Conservation (phyloP, 2,113 vertebrate species). For the Apodemus sylvaticus region DNA sequence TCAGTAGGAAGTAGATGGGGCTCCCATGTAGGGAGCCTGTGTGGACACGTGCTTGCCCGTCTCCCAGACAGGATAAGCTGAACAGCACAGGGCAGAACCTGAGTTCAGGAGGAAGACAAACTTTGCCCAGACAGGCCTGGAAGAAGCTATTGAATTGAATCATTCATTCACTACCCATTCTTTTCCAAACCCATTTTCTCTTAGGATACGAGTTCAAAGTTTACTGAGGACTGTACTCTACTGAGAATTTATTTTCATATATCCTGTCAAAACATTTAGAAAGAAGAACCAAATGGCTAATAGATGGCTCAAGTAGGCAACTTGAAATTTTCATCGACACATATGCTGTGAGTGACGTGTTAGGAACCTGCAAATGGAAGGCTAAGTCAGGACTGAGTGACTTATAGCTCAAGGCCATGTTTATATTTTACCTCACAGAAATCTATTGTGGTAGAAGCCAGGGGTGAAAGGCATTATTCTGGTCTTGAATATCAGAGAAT, state of each 20-base stretch:
- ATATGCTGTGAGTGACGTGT: background rate
- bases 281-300: background rate
- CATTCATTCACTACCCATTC: background rate
- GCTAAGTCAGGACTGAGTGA: background rate
- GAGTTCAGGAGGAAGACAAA: background rate
- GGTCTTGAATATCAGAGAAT: background rate
- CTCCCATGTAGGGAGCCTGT: background rate
- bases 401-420: background rate
- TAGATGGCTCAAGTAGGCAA: background rate
- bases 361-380: background rate
- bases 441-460: background rate
- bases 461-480: background rate
- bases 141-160: background rate
- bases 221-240: background rate
- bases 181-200: background rate
- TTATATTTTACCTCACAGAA: slow-evolving; percentile 24
- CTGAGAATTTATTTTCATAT: background rate
- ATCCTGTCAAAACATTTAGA: background rate
- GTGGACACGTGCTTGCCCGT: fast-evolving
- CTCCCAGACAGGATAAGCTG: background rate
- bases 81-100: background rate
- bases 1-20: background rate
- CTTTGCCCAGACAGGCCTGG: background rate
- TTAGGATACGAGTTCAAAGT: background rate
- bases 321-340: background rate